Percentiles rank a stretch among this genome's conserved stretches.
These are phyloP conservation scores for Aplysina aerophoba DNA, from an alignment of 37 sponge, comb jelly and placozoan genomes.

Conservation along the genomic window DNA sequence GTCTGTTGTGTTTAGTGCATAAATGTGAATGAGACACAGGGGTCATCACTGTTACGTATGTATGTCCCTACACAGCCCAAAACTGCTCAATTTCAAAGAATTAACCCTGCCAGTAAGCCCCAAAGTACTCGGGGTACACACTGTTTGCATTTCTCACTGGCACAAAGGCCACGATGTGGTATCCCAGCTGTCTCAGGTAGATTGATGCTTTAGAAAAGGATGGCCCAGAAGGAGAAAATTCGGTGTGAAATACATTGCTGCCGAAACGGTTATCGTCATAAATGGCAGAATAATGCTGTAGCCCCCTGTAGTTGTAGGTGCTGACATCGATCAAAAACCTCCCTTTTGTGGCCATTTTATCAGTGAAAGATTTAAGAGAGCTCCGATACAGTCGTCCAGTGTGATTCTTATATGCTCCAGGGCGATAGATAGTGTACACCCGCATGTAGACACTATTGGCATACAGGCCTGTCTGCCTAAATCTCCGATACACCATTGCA, in stretches of 20 bases:
- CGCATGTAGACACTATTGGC: background rate
- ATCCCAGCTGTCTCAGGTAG: background rate
- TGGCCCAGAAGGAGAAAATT: background rate
- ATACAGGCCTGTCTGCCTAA: background rate
- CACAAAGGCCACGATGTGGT: background rate
- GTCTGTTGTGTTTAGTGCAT: no score
- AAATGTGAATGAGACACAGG: no score
- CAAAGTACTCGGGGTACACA: background rate
- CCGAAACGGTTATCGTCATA: slow-evolving; percentile 19
- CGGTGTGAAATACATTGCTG: background rate
- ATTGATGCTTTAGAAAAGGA: background rate
- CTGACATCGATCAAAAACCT: slow-evolving; percentile 4
- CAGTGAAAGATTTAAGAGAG: background rate
- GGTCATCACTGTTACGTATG: no score
- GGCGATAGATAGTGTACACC: background rate
- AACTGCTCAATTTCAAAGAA: background rate
- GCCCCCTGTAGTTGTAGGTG: slow-evolving; percentile 17
- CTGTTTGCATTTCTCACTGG: background rate
- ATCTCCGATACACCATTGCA: background rate
- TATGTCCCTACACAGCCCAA: no score
- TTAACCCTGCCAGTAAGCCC: background rate
- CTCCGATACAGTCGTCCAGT: background rate
- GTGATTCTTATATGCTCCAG: background rate
- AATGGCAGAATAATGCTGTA: slow-evolving; percentile 1
- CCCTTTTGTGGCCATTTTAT: background rate